Evolutionary conservation across 2,888 invertebrate species (phyloP).

Genomic region (Eubasilissa splendida): DNA sequence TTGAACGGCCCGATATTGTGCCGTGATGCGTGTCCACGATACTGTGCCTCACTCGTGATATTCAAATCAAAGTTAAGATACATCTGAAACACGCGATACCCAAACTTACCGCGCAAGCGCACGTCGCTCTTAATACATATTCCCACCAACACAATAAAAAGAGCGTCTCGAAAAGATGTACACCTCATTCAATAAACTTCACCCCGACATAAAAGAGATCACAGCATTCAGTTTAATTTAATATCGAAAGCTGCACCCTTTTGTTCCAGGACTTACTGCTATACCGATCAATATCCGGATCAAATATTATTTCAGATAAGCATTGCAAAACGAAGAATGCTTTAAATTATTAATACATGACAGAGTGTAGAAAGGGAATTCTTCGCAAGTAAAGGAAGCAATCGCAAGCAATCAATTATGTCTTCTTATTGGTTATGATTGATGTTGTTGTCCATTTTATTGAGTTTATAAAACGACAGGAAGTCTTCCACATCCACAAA

Average conservation of each 20-base stretch:
- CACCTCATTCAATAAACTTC: not conserved
- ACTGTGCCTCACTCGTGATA: too few species aligned
- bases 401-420: too few species aligned
- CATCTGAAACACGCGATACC: not conserved
- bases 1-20: too few species aligned
- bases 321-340: not conserved
- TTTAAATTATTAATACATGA: not conserved
- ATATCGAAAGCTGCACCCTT: too few species aligned
- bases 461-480: too few species aligned
- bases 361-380: not conserved
- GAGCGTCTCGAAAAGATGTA: constrained; percentile 1
- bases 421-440: too few species aligned
- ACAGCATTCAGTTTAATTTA: not conserved
- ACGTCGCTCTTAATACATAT: not conserved
- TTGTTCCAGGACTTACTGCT: not conserved
- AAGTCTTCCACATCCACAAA: too few species aligned
- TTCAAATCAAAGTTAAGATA: not conserved
- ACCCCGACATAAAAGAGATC: not conserved
- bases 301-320: not conserved
- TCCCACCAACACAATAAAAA: constrained; percentile 22
- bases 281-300: not conserved
- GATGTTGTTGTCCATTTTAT: too few species aligned
- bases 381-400: too few species aligned
- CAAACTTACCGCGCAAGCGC: constrained; percentile 8
- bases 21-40: too few species aligned